Evolutionary conservation across 2,888 invertebrate genomes (phyloP), one percentile per base, ranked within the genome.

Genomic region (Leptinotarsa tumamoca): DNA sequence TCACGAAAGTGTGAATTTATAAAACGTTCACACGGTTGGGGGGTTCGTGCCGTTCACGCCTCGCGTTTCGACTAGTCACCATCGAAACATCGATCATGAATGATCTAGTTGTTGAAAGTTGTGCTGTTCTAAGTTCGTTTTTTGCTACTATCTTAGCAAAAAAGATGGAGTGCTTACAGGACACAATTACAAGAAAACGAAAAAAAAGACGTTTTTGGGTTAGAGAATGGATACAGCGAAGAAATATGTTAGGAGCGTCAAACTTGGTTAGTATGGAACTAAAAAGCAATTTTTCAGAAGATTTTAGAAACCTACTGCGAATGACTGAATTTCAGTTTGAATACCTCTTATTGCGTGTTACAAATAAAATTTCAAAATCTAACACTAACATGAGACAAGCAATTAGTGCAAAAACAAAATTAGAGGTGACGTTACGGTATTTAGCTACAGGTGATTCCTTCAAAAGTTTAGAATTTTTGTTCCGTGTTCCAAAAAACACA

Each of bases 321-420:
- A 67, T 67, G 67, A 33, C 67, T 67, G 67, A 33, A 67, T 13
- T 33, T 49, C 67, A 67, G 67, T 67, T 67, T 67, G 67, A 67
- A 21, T 67, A 21, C 51, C 67, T 67, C 67, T 50, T 67, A 50
- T 23, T 23, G n/a, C 67, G 67, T 14, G 67, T 67, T 43, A 14
- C 67, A n/a, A 21, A 49, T 21, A 49, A 67, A 14, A 67, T 51
- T 67, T 67, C 51, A 23, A 67, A 67, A 23, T 67, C 17, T 23
- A 15, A 89, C 50, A 56, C 56, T 21, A 56, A 56, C 56, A 56
- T 21, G 56, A 18, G 56, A 51, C 43, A 67, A 51, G 67, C 49
- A 50, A 49, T 50, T 18, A 33, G 18, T 21, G 56, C 67, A 50
- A 50, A 67, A n/a, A 14, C 50, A 68, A 68, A 68, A 68, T 50